Base-by-base conservation (phyloP, 2,888 invertebrate species). In the Pseudococcus viburni region DNA sequence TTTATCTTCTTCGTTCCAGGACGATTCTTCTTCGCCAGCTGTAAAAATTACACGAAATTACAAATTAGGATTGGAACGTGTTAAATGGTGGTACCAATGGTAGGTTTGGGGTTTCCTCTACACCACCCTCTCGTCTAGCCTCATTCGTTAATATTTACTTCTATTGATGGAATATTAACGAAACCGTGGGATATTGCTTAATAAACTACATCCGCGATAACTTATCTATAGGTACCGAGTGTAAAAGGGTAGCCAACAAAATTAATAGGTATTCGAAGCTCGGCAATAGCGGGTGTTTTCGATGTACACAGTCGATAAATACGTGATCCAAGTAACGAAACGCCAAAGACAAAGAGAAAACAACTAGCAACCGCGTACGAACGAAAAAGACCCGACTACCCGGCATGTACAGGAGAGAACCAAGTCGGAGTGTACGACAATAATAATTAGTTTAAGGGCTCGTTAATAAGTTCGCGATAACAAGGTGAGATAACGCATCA, bases 371-470 rank as follows among this genome's bases (percentile, higher is more conserved):
- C 15, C 84, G 19, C 19, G 80, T 46, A 9, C 42, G 80, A 42
- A 33, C 42, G 80, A 83, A 83, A 83, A 33, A 83, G 80, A 83
- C 80, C 19, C 26, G 22, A 83, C 80, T 19, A 83, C 46, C 42
- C 46, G 80, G 11, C 22, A 8, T 15, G 7, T 9, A 42, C 26
- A 83, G 7, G n/a, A 73, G 33, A 73, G 80, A 46, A 22, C 80
- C 33, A 42, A 83, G 39, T 33, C 42, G 73, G 4, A 48, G 64
- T 42, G 86, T 86, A 86, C 73, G 86, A 59, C 46, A 86, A 73
- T 86, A 86, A 86, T 86, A 86, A 86, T 86, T 86, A 86, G 86
- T 86, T 73, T 64, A 86, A 86, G 86, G 86, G 86, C 73, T 86
- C 73, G 86, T 86, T 86, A 86, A 86, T 86, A 86, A 86, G 86